phyloP scores from a whole-genome alignment of 2,797 vertebrate genomes.

The Manis crassicaudata region DNA sequence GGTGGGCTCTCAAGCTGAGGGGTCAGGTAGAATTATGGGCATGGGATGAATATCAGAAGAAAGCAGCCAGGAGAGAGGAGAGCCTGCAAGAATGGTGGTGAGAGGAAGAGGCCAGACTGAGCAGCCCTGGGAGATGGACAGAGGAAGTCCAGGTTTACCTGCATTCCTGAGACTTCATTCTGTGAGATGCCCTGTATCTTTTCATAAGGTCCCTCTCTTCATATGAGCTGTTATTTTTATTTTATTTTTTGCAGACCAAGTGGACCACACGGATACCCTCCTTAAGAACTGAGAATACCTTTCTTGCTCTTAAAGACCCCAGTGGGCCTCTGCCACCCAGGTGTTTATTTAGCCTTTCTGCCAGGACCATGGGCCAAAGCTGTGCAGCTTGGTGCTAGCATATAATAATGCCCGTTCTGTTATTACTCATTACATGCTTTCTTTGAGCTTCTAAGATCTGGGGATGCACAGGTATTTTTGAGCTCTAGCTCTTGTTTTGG shows the following conservation, averaged over 20 bases:
- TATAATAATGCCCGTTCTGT: not conserved
- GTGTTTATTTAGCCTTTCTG: not conserved
- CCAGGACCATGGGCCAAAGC: not conserved
- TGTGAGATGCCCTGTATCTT: not conserved
- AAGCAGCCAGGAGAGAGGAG: not conserved
- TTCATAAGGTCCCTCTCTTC: not conserved
- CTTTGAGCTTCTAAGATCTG: not conserved
- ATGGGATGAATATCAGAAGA: not conserved
- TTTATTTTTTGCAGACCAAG: not conserved
- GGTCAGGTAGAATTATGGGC: not conserved
- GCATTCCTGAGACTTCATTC: not conserved
- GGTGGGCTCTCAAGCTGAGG: not conserved
- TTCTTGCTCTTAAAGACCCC: not conserved
- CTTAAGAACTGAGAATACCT: not conserved
- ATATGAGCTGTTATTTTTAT: not conserved
- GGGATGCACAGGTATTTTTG: not conserved
- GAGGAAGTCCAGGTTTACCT: not conserved
- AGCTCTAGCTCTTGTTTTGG: not conserved
- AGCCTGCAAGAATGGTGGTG: not conserved
- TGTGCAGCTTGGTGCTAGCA: not conserved
- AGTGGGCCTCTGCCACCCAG: not conserved
- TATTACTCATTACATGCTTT: not conserved
- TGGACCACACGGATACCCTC: no score
- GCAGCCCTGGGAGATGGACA: not conserved
- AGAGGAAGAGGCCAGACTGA: not conserved